phyloP scores from a whole-genome alignment of 2,113 vertebrate genomes.

The Xiphophorus maculatus region DNA sequence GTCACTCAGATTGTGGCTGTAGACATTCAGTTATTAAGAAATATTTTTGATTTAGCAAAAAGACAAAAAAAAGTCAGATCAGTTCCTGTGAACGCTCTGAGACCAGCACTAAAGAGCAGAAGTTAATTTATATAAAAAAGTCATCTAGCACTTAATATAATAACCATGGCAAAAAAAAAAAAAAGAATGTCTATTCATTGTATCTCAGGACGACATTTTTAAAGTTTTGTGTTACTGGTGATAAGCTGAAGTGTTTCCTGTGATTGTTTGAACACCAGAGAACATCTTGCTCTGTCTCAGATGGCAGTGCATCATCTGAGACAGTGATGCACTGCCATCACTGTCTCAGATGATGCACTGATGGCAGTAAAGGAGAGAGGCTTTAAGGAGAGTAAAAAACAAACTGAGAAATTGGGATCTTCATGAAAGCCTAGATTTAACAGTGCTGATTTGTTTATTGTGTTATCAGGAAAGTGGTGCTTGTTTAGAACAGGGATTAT shows the following conservation, averaged over 20 bases:
- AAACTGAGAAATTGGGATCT: not conserved
- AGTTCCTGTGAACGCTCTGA: too few species aligned
- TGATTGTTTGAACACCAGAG: not conserved
- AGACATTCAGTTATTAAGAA: not conserved
- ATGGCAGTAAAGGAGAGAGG: too few species aligned
- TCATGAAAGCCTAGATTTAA: not conserved
- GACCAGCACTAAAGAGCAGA: not conserved
- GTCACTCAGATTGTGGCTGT: not conserved
- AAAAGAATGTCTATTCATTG: not conserved
- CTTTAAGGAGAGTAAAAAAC: not conserved
- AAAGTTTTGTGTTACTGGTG: not conserved
- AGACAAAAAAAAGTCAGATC: too few species aligned
- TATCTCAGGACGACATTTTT: not conserved
- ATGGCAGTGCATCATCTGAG: not conserved
- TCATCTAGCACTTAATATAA: not conserved
- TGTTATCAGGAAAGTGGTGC: too few species aligned
- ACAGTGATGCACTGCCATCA: not conserved
- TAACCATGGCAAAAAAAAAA: not conserved
- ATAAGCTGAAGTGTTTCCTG: not conserved
- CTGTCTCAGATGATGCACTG: too few species aligned
- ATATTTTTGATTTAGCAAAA: slow-evolving; percentile 1
- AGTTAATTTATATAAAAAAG: not conserved
- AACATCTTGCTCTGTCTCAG: not conserved
- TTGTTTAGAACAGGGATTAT: too few species aligned
- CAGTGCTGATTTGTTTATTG: not conserved